Percentiles rank a stretch among this genome's conserved stretches.
Conservation (phyloP, 2,113 vertebrate species). For the Pipra filicauda region DNA sequence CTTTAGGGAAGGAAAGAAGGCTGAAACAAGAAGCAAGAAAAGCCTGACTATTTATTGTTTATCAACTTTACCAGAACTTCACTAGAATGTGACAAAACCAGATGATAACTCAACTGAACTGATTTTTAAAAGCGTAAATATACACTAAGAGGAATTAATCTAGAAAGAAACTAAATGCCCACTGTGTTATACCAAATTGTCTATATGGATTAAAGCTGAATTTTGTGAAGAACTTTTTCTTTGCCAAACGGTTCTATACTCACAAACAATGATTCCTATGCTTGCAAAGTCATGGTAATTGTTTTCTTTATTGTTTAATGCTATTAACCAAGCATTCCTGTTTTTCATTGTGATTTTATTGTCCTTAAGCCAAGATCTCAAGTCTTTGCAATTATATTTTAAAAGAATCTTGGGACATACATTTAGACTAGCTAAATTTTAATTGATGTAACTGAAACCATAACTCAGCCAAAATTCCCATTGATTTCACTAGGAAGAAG, state of each 20-base stretch:
- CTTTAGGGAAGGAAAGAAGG: background rate
- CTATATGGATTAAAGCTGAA: background rate
- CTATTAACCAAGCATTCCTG: background rate
- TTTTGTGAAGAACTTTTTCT: background rate
- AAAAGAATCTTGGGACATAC: background rate
- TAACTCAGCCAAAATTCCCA: background rate
- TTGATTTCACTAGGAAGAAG: background rate
- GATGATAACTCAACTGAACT: background rate
- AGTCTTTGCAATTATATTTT: background rate
- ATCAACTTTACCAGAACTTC: background rate
- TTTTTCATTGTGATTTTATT: background rate
- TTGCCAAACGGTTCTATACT: background rate
- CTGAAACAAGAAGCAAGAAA: background rate
- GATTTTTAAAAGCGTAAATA: background rate
- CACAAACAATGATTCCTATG: background rate
- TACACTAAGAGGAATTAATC: background rate
- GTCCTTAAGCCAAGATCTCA: background rate
- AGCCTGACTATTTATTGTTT: background rate
- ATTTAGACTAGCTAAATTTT: background rate
- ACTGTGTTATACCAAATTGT: background rate
- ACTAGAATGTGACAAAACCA: background rate
- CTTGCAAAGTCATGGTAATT: background rate
- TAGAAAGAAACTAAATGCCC: background rate
- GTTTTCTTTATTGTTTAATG: background rate
- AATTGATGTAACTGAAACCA: background rate